Evolutionary conservation across 2,888 invertebrate genomes (phyloP), one percentile per base, ranked within the genome.

Genomic region (Seira sanloemensis): DNA sequence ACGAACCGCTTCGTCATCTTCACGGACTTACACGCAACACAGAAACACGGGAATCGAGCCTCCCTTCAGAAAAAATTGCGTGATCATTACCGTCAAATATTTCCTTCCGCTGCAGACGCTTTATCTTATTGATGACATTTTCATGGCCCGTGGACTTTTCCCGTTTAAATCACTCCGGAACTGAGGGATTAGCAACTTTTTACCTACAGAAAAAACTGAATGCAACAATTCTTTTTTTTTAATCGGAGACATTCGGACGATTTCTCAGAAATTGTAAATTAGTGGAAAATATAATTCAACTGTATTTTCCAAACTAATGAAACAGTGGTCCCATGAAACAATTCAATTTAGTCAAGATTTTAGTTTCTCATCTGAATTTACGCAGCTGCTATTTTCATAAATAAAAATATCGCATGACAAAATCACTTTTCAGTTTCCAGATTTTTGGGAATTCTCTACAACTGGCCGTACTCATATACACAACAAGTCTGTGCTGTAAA

Each of bases 1-100:
- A 24, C 16, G 19, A 46, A 65, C 21, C 24, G 75, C 75, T 46
- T 75, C 23, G 66, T 75, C 66, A 75, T 62, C 23, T 27, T 9
- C n/a, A n/a, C n/a, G 24, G 12, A 27, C 25, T 67, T 24, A 67
- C 25, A 67, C 21, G 25, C 19, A 50, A 50, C 12, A 50, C 50
- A 50, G n/a, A 50, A 50, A 2, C 16, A n/a, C 1, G 50, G 50
- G 50, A 50, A 50, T 12, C 16, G 50, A 50, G n/a, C n/a, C 16
- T 50, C 50, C 50, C 50, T 50, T 2, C 50, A 50, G 2, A 7
- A 12, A 50, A 50, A 12, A 50, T 50, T 7, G 50, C 50, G 16
- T 7, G 50, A n/a, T 16, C 50, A 50, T 7, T n/a, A 50, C n/a
- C 50, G n/a, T 50, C 16, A 50, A 37, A 50, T 50, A 50, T 50